Conservation (phyloP, 2,888 invertebrate genomes). For the Drosophila aldrichi region DNA sequence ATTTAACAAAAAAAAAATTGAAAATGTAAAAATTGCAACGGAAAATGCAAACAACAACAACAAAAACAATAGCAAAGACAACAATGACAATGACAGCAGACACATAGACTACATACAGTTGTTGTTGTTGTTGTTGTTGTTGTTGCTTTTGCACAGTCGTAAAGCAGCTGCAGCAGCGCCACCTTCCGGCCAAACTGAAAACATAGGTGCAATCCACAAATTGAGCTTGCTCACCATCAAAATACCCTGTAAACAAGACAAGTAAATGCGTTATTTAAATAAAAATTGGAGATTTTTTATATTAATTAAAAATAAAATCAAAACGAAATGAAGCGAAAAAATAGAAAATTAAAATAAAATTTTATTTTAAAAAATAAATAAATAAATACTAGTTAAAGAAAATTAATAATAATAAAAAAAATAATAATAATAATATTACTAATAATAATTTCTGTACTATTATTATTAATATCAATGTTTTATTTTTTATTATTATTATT, state of each 20-base stretch:
- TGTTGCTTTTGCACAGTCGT: constrained; percentile 54
- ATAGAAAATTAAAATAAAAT: no score
- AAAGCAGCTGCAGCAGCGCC: constrained; percentile 77
- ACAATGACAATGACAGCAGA: constrained; percentile 28
- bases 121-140: constrained; percentile 31
- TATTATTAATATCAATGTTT: no score
- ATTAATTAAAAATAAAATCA: background rate
- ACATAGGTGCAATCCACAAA: constrained; percentile 18
- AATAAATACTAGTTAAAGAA: no score
- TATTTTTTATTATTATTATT: no score
- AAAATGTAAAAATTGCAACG: constrained; percentile 71
- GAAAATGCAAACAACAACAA: constrained; percentile 59
- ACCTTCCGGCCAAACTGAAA: constrained; percentile 64
- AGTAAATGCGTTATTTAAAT: no score
- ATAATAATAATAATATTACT: no score
- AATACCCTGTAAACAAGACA: constrained; percentile 31
- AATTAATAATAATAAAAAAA: no score
- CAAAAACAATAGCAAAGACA: constrained; percentile 39
- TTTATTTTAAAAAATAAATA: no score
- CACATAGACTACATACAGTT: constrained; percentile 51
- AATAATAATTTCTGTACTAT: no score
- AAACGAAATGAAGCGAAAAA: background rate
- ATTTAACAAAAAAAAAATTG: constrained; percentile 61
- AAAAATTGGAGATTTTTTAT: no score
- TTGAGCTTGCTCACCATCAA: background rate